phyloP scores from a whole-genome alignment of 2,113 vertebrate species.

The Danionella cerebrum region DNA sequence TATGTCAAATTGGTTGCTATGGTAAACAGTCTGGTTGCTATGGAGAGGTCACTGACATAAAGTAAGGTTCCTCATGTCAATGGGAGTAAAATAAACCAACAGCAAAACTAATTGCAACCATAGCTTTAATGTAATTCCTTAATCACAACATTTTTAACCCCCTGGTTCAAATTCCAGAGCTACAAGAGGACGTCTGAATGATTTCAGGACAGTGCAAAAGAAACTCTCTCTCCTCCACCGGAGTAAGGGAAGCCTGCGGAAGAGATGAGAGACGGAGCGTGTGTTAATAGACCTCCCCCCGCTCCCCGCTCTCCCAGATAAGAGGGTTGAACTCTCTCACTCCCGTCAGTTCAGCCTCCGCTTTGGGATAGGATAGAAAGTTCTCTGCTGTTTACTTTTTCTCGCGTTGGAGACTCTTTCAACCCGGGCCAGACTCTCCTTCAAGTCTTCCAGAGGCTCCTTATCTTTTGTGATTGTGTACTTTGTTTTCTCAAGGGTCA shows the following conservation, averaged over 20 bases:
- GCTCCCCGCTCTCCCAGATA: slow-evolving; percentile 52
- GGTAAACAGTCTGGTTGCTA: no score
- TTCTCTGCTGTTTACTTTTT: slow-evolving; percentile 19
- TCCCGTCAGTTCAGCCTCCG: slow-evolving; percentile 55
- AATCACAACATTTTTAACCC: no score
- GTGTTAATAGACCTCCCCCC: slow-evolving; percentile 57
- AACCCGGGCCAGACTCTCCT: no score
- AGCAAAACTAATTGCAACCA: no score
- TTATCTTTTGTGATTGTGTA: slow-evolving; percentile 3
- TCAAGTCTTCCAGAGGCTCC: background rate
- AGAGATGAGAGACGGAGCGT: slow-evolving; percentile 39
- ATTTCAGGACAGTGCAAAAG: background rate
- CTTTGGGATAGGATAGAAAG: slow-evolving; percentile 43
- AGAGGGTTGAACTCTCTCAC: slow-evolving; percentile 57
- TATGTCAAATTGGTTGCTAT: no score
- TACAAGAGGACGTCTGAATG: no score
- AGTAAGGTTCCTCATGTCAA: no score
- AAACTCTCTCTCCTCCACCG: slow-evolving; percentile 17
- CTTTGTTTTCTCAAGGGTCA: slow-evolving; percentile 22
- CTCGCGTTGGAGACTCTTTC: background rate
- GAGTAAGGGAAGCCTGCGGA: slow-evolving; percentile 9
- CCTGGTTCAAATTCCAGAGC: no score
- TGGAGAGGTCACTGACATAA: no score
- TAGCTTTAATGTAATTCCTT: no score
- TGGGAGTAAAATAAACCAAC: no score